phyloP scores from a whole-genome alignment of 2,797 vertebrate species.

The Poecilia gillii region DNA sequence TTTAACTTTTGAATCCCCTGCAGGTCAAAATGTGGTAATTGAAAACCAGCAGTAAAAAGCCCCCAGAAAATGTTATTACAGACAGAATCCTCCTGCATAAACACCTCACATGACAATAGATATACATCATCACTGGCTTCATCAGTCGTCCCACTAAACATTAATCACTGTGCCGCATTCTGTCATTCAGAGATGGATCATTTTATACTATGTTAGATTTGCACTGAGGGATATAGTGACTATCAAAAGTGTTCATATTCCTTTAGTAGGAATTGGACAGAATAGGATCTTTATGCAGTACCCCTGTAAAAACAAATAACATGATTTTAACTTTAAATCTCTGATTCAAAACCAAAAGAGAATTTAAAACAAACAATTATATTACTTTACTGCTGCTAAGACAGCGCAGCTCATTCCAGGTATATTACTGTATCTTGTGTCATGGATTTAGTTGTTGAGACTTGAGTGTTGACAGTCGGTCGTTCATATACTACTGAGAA shows the following conservation, averaged over 20 bases:
- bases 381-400: not conserved
- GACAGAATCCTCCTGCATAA: not conserved
- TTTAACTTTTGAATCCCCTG: not conserved
- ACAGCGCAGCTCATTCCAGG: not conserved
- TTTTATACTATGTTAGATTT: not conserved
- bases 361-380: not conserved
- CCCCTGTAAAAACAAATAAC: not conserved
- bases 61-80: not conserved
- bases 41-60: not conserved
- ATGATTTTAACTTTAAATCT: not conserved
- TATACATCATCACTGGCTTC: not conserved
- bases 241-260: not conserved
- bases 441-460: not conserved
- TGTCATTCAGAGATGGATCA: not conserved
- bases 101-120: not conserved
- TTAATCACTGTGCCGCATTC: not conserved
- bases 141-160: not conserved
- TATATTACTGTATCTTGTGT: not conserved
- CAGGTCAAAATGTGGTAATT: slow-evolving; percentile 5
- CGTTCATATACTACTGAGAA: not conserved
- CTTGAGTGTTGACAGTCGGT: not conserved
- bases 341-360: not conserved
- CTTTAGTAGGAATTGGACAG: not conserved
- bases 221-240: not conserved
- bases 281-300: not conserved